Evolutionary conservation across 2,888 invertebrate genomes (phyloP).

Genomic region (Eulithis prunata): DNA sequence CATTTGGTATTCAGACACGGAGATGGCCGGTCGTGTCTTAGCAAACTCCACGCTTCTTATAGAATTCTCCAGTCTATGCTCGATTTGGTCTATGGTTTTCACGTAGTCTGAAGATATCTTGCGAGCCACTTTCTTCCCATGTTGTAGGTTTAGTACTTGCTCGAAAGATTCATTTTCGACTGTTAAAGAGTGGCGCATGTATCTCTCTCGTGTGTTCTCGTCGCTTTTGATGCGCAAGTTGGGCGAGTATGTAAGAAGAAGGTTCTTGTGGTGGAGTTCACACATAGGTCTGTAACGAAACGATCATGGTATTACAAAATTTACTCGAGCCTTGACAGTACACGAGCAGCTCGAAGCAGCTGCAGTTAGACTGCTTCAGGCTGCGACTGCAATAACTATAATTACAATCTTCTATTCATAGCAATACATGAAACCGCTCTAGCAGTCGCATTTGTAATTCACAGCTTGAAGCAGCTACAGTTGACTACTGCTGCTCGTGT

Average conservation of each 20-base stretch:
- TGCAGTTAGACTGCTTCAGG: too few species aligned
- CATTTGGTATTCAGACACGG: slow-evolving; percentile 62
- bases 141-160: slow-evolving; percentile 60
- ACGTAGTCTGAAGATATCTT: slow-evolving; percentile 74
- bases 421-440: too few species aligned
- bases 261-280: slow-evolving; percentile 46
- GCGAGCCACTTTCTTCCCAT: slow-evolving; percentile 57
- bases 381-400: too few species aligned
- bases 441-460: too few species aligned
- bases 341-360: too few species aligned
- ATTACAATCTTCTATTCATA: too few species aligned
- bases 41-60: slow-evolving; percentile 65
- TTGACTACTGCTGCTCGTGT: too few species aligned
- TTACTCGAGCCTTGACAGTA: too few species aligned
- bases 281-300: slow-evolving; percentile 49
- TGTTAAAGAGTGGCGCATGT: slow-evolving; percentile 46
- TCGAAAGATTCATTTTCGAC: slow-evolving; percentile 51
- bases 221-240: slow-evolving; percentile 42
- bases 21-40: slow-evolving; percentile 61
- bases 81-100: slow-evolving; percentile 62
- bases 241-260: slow-evolving; percentile 53
- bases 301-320: too few species aligned
- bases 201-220: slow-evolving; percentile 48
- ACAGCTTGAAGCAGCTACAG: too few species aligned
- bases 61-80: slow-evolving; percentile 53